Conservation (phyloP, 2,797 vertebrate genomes). For the Trematomus bernacchii region DNA sequence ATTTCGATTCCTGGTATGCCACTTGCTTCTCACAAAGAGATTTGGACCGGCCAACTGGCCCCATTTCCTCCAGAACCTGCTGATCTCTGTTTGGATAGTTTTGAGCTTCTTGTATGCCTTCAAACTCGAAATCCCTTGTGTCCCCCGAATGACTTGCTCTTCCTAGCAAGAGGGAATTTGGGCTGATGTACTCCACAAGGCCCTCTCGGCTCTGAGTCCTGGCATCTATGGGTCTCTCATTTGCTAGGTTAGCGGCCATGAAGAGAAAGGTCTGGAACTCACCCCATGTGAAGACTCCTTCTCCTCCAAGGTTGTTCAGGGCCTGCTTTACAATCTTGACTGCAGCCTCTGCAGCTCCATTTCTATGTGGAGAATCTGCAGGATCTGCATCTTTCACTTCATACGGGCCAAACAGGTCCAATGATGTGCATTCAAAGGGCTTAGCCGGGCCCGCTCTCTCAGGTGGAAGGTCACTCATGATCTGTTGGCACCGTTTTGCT, state of each 20-base stretch:
- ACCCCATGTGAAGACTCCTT: background rate
- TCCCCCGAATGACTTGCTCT: background rate
- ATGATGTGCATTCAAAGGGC: background rate
- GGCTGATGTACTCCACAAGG: conserved; percentile 5
- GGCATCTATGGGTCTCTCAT: background rate
- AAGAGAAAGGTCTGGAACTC: background rate
- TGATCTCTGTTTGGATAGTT: conserved; percentile 16
- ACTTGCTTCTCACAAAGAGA: conserved; percentile 40
- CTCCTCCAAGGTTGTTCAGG: background rate
- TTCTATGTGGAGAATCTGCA: background rate
- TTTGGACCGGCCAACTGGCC: conserved; percentile 40
- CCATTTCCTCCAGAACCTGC: conserved; percentile 36
- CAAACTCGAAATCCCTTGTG: conserved; percentile 15
- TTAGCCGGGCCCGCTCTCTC: accelerated
- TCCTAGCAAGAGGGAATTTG: background rate
- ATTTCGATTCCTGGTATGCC: conserved; percentile 25
- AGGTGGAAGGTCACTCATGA: background rate
- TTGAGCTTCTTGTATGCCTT: background rate
- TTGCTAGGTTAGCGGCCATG: background rate
- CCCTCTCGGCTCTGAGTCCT: background rate
- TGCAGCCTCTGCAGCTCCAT: background rate
- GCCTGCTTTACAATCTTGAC: background rate
- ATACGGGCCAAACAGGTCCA: background rate
- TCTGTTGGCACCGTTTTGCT: background rate
- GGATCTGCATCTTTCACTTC: conserved; percentile 1